phyloP scores from a whole-genome alignment of 2,888 invertebrate species.

The Pachydiplax longipennis region DNA sequence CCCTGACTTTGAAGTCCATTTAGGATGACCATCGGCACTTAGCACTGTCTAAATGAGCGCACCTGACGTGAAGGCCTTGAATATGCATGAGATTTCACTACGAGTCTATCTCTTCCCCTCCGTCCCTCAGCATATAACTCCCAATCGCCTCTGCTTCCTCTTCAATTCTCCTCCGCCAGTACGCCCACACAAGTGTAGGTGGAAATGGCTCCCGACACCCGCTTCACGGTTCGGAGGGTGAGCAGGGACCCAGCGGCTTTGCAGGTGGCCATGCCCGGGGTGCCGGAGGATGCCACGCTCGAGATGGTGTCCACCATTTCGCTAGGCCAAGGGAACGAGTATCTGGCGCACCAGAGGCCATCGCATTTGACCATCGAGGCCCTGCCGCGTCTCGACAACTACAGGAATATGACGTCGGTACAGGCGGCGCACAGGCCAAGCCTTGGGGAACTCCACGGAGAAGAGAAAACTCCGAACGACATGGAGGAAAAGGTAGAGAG shows the following conservation, averaged over 20 bases:
- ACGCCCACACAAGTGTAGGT: too few species aligned
- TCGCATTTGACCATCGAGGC: constrained; percentile 79
- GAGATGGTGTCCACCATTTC: constrained; percentile 45
- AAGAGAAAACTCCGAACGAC: constrained; percentile 54
- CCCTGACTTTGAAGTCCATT: too few species aligned
- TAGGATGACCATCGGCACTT: too few species aligned
- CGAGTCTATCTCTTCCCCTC: neutral
- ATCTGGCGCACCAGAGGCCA: constrained; percentile 63
- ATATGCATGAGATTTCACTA: neutral
- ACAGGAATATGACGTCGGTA: constrained; percentile 72
- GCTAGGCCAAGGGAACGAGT: neutral
- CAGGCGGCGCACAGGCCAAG: constrained; percentile 82
- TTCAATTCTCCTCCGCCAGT: too few species aligned
- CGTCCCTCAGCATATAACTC: too few species aligned
- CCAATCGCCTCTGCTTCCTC: too few species aligned
- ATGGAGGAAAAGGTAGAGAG: constrained; percentile 60
- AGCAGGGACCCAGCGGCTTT: neutral
- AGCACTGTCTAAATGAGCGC: too few species aligned
- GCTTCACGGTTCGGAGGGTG: constrained; percentile 48
- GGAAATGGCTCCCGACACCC: constrained; percentile 33
- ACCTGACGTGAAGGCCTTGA: too few species aligned
- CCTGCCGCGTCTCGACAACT: constrained; percentile 82
- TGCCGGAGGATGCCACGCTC: constrained; percentile 48
- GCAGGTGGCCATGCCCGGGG: constrained; percentile 48
- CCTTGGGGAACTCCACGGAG: constrained; percentile 81